Conservation (phyloP, 1,140 invertebrate species). For the Andricus grossulariae region DNA sequence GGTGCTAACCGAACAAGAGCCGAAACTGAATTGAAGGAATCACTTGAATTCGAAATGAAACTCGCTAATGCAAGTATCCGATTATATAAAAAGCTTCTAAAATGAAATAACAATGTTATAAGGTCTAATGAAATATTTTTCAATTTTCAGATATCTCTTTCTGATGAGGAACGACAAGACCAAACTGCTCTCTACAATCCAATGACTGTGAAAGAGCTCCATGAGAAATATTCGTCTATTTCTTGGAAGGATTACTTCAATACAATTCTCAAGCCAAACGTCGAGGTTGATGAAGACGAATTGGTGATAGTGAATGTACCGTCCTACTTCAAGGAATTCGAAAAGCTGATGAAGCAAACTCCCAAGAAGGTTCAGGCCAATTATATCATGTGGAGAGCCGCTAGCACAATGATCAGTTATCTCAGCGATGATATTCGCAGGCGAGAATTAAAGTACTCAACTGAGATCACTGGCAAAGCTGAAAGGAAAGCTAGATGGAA, state of each 20-base stretch:
- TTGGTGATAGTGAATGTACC: slow-evolving; percentile 86
- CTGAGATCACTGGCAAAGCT: slow-evolving; percentile 84
- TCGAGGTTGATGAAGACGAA: slow-evolving; percentile 80
- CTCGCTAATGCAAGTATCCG: no score
- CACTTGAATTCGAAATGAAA: no score
- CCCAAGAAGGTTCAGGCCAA: slow-evolving; percentile 80
- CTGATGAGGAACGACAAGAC: no score
- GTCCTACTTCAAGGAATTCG: slow-evolving; percentile 82
- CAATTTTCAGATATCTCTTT: no score
- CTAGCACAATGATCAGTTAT: slow-evolving; percentile 84
- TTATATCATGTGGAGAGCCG: slow-evolving; percentile 88
- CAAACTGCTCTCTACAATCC: slow-evolving; percentile 81
- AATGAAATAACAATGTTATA: no score
- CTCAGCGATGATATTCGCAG: slow-evolving; percentile 84
- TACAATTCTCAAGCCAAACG: slow-evolving; percentile 85
- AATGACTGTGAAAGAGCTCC: slow-evolving; percentile 85
- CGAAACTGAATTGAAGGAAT: no score
- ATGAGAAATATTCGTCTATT: slow-evolving; percentile 83
- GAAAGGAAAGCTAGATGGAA: slow-evolving; percentile 63
- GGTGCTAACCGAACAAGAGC: no score
- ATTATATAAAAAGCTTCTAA: no score
- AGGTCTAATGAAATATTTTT: no score
- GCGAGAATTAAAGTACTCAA: slow-evolving; percentile 84
- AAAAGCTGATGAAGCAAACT: slow-evolving; percentile 71
- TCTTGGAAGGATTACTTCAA: slow-evolving; percentile 68